Percentiles rank a stretch among this genome's conserved stretches.
These are phyloP conservation scores for Cheilosia impressa DNA, from an alignment of 2,888 invertebrate genomes.

Conservation along the genomic window DNA sequence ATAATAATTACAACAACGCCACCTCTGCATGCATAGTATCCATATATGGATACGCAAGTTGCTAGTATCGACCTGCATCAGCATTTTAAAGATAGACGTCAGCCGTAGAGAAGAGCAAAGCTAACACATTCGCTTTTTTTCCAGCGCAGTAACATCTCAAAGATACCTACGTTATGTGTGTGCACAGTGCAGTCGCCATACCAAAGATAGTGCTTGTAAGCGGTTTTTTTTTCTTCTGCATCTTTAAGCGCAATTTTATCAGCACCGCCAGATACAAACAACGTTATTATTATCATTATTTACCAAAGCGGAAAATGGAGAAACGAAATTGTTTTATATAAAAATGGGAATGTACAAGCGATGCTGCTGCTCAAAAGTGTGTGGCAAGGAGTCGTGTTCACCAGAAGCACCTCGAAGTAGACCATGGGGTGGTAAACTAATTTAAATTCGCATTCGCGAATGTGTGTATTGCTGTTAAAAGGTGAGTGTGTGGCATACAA, in stretches of 20 bases:
- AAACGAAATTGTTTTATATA: slow-evolving; percentile 12
- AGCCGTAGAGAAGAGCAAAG: background rate
- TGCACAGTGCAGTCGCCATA: background rate
- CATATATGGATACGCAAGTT: background rate
- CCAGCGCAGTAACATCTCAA: slow-evolving; percentile 5
- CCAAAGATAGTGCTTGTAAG: slow-evolving; percentile 10
- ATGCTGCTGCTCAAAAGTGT: background rate
- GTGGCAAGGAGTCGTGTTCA: background rate
- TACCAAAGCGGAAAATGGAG: slow-evolving; percentile 22
- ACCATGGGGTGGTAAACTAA: slow-evolving; percentile 12
- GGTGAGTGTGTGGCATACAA: background rate
- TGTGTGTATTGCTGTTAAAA: background rate
- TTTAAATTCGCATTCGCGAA: slow-evolving; percentile 18
- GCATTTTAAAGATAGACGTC: slow-evolving; percentile 9
- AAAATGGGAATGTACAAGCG: slow-evolving; percentile 13
- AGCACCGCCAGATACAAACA: slow-evolving; percentile 12
- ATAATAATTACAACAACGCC: background rate
- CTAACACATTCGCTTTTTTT: slow-evolving; percentile 26
- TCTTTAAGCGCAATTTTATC: slow-evolving; percentile 21
- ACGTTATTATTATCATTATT: slow-evolving; percentile 35
- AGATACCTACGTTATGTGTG: background rate
- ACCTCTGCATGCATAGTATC: background rate
- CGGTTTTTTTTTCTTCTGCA: slow-evolving; percentile 3
- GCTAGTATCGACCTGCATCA: background rate
- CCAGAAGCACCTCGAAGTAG: background rate